Evolutionary conservation across 1,140 invertebrate species (phyloP).

Genomic region (Lepidurus couesii): DNA sequence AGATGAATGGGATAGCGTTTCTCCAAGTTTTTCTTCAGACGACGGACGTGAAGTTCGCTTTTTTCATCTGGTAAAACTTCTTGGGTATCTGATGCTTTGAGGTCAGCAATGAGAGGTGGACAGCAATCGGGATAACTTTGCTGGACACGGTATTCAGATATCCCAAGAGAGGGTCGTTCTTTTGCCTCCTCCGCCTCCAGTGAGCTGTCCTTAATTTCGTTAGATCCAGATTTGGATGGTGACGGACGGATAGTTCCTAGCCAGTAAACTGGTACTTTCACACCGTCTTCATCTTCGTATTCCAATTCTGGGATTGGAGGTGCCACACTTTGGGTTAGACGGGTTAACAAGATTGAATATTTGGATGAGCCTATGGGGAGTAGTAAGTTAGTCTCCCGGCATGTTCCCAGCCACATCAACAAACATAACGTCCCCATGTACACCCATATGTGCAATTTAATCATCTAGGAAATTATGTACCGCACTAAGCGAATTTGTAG

Average conservation of each 20-base stretch:
- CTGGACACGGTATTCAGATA: neutral
- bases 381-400: neutral
- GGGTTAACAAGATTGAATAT: neutral
- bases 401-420: neutral
- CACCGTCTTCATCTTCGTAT: neutral
- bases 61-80: neutral
- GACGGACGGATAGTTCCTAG: neutral
- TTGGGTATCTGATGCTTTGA: neutral
- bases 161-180: neutral
- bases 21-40: neutral
- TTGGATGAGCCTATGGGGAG: neutral
- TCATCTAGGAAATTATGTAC: neutral
- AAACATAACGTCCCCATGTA: neutral
- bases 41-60: neutral
- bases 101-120: neutral
- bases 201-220: neutral
- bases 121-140: neutral
- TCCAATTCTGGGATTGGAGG: neutral
- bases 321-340: neutral
- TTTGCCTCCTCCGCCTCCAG: neutral
- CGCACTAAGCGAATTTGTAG: neutral
- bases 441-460: neutral
- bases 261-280: neutral
- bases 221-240: neutral
- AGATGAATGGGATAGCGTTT: constrained; percentile 34